Percentiles rank a stretch among this genome's conserved stretches.
Evolutionary conservation across 2,797 vertebrate species (phyloP).

Genomic region (Clangula hyemalis): DNA sequence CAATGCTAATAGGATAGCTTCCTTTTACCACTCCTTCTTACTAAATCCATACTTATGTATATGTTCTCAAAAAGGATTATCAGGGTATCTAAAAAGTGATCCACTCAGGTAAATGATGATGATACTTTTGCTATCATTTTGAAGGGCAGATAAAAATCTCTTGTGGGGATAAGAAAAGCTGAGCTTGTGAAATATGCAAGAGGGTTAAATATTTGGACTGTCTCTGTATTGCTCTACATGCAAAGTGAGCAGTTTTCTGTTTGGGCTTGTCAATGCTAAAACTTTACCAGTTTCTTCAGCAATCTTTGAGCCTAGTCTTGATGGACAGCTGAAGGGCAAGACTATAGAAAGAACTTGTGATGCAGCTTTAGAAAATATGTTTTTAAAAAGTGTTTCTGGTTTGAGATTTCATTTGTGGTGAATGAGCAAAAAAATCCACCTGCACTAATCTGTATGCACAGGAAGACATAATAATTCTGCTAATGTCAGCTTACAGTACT

Average conservation of each 20-base stretch:
- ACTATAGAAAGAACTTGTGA: background rate
- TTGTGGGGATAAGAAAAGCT: background rate
- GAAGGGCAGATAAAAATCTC: slow-evolving; percentile 24
- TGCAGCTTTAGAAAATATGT: background rate
- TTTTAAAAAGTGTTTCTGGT: slow-evolving; percentile 5
- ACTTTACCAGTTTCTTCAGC: background rate
- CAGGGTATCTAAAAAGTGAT: slow-evolving; percentile 5
- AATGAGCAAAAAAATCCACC: background rate
- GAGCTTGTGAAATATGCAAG: slow-evolving; percentile 45
- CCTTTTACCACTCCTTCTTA: background rate
- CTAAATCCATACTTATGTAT: background rate
- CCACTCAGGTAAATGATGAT: slow-evolving; percentile 7
- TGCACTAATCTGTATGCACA: slow-evolving; percentile 12
- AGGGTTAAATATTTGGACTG: slow-evolving; percentile 60
- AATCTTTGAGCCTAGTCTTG: background rate
- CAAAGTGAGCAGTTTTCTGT: slow-evolving; percentile 26
- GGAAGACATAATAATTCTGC: slow-evolving; percentile 18
- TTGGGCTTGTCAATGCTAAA: background rate
- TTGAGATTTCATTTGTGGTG: background rate
- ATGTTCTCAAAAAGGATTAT: background rate
- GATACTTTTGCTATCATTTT: background rate
- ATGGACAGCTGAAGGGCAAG: slow-evolving; percentile 8
- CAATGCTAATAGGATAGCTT: background rate
- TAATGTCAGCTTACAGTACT: slow-evolving; percentile 33
- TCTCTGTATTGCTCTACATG: background rate